phyloP scores from a whole-genome alignment of 1,140 invertebrate species.

The Samia ricini region DNA sequence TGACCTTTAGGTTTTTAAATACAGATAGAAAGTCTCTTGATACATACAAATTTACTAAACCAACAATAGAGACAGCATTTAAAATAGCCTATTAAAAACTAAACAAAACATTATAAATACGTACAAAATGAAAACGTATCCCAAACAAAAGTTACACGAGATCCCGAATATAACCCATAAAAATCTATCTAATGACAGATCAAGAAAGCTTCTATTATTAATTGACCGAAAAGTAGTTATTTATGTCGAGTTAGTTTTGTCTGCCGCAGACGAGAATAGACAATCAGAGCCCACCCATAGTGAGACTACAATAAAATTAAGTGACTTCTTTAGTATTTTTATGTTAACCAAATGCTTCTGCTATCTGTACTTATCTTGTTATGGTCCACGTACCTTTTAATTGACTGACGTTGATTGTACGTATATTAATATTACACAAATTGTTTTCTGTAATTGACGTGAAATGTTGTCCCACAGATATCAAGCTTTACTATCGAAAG shows the following conservation, averaged over 20 bases:
- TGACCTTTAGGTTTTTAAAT: no score
- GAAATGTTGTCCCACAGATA: neutral
- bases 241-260: conserved; percentile 50
- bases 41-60: no score
- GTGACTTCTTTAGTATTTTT: conserved; percentile 37
- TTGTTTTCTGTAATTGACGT: neutral
- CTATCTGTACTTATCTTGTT: conserved; percentile 18
- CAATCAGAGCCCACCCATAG: conserved; percentile 56
- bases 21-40: no score
- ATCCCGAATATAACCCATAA: conserved; percentile 29
- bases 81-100: neutral
- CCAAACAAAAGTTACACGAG: conserved; percentile 2
- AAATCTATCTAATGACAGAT: conserved; percentile 38
- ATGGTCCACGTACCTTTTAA: neutral
- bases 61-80: neutral
- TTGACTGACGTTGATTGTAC: neutral
- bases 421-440: neutral
- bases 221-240: conserved; percentile 61
- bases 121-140: conserved; percentile 3
- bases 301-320: conserved; percentile 40
- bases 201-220: conserved; percentile 55
- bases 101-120: neutral
- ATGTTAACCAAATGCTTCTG: conserved; percentile 26
- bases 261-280: conserved; percentile 49
- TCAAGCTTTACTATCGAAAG: neutral